phyloP scores from a whole-genome alignment of 2,888 invertebrate genomes.

The Argyresthia albistria region DNA sequence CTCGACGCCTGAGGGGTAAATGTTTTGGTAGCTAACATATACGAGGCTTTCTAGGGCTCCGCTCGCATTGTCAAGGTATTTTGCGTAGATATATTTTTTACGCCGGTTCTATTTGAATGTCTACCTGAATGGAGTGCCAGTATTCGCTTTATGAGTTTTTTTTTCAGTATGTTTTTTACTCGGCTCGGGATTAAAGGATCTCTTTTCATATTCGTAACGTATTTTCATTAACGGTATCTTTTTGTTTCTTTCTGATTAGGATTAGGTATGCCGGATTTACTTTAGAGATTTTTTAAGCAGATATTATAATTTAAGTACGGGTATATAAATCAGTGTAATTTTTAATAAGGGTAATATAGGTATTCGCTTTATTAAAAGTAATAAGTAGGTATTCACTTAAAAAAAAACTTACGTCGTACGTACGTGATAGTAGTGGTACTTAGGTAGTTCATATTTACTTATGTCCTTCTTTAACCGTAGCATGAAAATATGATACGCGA shows the following conservation, averaged over 20 bases:
- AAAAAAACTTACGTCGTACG: too few relatives aligned
- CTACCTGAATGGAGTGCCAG: constrained; percentile 67
- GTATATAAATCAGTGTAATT: too few relatives aligned
- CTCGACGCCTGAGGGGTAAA: constrained; percentile 70
- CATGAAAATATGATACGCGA: too few relatives aligned
- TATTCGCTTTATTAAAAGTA: too few relatives aligned
- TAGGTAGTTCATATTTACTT: too few relatives aligned
- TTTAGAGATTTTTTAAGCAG: neutral
- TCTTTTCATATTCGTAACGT: constrained; percentile 19
- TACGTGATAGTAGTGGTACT: too few relatives aligned
- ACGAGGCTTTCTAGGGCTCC: constrained; percentile 63
- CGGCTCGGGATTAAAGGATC: constrained; percentile 45
- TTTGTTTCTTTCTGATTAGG: constrained; percentile 18
- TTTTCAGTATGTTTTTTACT: constrained; percentile 39
- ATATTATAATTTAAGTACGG: too few relatives aligned
- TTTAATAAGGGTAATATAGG: too few relatives aligned
- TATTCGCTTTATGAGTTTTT: constrained; percentile 66
- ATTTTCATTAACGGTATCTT: constrained; percentile 40
- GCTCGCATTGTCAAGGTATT: constrained; percentile 54
- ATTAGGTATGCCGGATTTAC: neutral
- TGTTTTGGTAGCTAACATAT: constrained; percentile 72
- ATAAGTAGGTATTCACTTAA: too few relatives aligned
- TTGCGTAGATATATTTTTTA: constrained; percentile 58
- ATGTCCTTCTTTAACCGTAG: too few relatives aligned
- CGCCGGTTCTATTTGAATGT: constrained; percentile 58